Base-by-base conservation (phyloP, 2,888 invertebrate genomes). In the Cryptophagus acutangulus region DNA sequence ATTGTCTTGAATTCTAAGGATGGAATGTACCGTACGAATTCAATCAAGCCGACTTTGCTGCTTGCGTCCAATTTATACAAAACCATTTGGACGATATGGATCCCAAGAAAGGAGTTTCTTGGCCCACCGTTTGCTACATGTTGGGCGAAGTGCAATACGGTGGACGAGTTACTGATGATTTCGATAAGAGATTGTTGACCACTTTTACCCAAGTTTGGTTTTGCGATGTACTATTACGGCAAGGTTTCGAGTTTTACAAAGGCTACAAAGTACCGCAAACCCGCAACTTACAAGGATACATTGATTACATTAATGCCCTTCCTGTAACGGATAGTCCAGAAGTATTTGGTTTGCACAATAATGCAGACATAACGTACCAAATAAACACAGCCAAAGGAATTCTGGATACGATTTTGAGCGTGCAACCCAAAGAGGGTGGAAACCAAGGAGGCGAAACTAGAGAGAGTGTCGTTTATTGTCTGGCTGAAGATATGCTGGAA, bases 21-120 rank as follows among this genome's bases (percentile, higher is more conserved):
- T 96, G 96, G 96, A 96, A 96, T 65, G 77, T 95, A 49, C 92
- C 94, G 0, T 96, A 96, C 59, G 95, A 96, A 69, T 96, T 96
- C 66, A 92, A 92, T 71, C 94, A 95, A 72, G 89, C 95, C 0
- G 96, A 96, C 67, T 94, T 94, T 63, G 88, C 90, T 2, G 92
- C 95, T 2, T 88, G 94, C 45, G 88, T 95, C 1, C 94, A 94
- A 67, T 96, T 96, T 65, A 79, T 96, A 43, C 95, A 95, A 67
- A 95, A 95, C 67, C 95, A 96, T 71, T 73, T 96, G 42, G 96
- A 96, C 63, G 95, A 95, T 65, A 88, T 95, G 75, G 95, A 96
- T 67, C 90, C 92, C 0, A 95, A 94, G 64, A 92, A 92, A 73
- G 94, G 94, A 14, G 90, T 96, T 45, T 94, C 94, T 0, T 96